Evolutionary conservation across 2,113 vertebrate genomes (phyloP).

Genomic region (Gopherus flavomarginatus): DNA sequence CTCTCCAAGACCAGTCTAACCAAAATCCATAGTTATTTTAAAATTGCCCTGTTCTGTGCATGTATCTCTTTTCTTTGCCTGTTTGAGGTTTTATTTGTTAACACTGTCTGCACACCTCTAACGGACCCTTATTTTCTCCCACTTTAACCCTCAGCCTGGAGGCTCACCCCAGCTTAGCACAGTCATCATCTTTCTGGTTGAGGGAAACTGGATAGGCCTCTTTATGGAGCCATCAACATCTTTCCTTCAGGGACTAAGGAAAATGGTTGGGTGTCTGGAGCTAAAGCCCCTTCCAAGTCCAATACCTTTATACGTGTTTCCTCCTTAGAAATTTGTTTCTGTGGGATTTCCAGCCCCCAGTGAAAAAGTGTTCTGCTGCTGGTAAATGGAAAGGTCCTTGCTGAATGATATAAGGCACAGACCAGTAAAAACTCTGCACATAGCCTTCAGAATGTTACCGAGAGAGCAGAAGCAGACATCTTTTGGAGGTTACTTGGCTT

Average conservation of each 20-base stretch:
- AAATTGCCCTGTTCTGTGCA: neutral
- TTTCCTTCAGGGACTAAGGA: neutral
- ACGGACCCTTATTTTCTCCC: neutral
- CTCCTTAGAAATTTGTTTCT: conserved; percentile 61
- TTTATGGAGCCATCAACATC: neutral
- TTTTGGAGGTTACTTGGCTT: conserved; percentile 67
- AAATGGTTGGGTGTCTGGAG: conserved; percentile 40
- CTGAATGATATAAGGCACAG: neutral
- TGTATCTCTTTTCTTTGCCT: neutral
- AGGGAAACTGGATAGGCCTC: conserved; percentile 14
- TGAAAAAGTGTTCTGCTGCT: conserved; percentile 58
- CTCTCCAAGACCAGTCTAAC: neutral
- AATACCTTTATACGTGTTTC: conserved; percentile 51
- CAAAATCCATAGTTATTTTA: neutral
- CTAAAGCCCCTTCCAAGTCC: conserved; percentile 47
- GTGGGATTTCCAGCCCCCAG: conserved; percentile 64
- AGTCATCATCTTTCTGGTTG: conserved; percentile 37
- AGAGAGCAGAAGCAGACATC: conserved; percentile 64
- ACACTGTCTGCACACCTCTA: neutral
- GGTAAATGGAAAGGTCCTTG: conserved; percentile 69
- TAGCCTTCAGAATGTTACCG: conserved; percentile 39
- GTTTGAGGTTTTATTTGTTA: neutral
- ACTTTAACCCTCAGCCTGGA: neutral
- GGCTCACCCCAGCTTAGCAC: neutral
- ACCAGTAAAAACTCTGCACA: conserved; percentile 58